Base-by-base conservation (phyloP, 2,888 invertebrate species). In the Mimas tiliae region DNA sequence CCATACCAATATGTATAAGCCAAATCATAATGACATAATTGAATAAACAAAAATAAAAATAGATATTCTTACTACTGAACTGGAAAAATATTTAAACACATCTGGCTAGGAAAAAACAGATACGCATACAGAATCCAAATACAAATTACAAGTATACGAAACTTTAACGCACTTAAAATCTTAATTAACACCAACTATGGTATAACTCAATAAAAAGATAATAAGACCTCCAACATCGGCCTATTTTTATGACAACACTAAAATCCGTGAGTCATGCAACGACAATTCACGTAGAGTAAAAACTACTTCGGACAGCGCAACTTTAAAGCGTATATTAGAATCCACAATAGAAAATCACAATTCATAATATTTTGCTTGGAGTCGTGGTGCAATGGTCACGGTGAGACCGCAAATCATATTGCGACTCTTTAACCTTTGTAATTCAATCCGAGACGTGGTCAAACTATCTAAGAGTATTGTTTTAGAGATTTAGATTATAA, bases 361-460 rank as follows among this genome's bases (percentile, higher is more conserved):
- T 76, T 77, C 71, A 75, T 84, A 82, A 86, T 88, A 86, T 86
- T 86, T 86, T 83, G 84, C 82, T 69, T 12, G 75, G 74, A 74
- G 68, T 92, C 92, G 89, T 90, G 91, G 87, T 77, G 77, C 69
- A 64, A 78, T 76, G 91, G 88, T 91, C 89, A 88, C 76, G 80
- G 81, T 83, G 83, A 76, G 76, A 76, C 78, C 80, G 79, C 80
- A 82, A 83, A 84, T 83, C 79, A 81, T 79, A 80, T 79, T 77
- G 78, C 81, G 84, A 84, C 80, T 80, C 78, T 81, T 80, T 78
- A 79, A 81, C 78, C 79, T 79, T 77, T 79, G 81, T 82, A 84
- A 84, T 88, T 85, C 81, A 87, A 88, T 86, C 81, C 80, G 75
- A 82, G 79, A 84, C 83, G 84, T 84, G 88, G 87, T 89, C 86